phyloP scores from a whole-genome alignment of 2,888 invertebrate genomes.

The Tipula unca region DNA sequence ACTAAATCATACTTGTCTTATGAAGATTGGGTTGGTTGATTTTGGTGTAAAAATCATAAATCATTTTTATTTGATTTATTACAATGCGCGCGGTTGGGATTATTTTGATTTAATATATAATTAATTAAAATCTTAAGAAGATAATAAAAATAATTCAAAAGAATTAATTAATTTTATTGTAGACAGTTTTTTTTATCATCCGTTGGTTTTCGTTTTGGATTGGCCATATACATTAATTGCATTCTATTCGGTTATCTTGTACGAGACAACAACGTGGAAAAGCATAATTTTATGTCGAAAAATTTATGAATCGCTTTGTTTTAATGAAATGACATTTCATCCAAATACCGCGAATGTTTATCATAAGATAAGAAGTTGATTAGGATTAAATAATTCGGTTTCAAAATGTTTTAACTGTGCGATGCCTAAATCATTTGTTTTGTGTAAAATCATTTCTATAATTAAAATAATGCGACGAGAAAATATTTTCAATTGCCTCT shows the following conservation, averaged over 20 bases:
- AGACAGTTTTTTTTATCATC: not conserved
- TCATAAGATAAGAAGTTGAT: not conserved
- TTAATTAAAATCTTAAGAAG: not conserved
- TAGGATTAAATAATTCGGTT: too few species aligned
- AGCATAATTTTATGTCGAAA: not conserved
- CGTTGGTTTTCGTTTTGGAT: too few species aligned
- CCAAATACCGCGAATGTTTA: not conserved
- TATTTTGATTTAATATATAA: not conserved
- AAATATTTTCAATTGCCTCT: not conserved
- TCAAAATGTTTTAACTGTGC: not conserved
- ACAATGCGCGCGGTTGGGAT: not conserved
- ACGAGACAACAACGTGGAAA: not conserved
- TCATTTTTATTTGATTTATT: not conserved
- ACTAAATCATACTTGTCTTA: too few species aligned
- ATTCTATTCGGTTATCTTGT: not conserved
- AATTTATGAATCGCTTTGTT: too few species aligned
- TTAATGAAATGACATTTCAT: not conserved
- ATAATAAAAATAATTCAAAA: not conserved
- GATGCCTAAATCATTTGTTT: not conserved
- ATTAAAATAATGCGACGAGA: not conserved
- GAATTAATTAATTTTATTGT: not conserved
- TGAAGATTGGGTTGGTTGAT: not conserved
- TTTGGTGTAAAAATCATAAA: not conserved
- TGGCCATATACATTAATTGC: not conserved
- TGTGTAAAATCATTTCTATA: not conserved